Conservation (phyloP, 1,140 invertebrate species). For the Anadara kagoshimensis region DNA sequence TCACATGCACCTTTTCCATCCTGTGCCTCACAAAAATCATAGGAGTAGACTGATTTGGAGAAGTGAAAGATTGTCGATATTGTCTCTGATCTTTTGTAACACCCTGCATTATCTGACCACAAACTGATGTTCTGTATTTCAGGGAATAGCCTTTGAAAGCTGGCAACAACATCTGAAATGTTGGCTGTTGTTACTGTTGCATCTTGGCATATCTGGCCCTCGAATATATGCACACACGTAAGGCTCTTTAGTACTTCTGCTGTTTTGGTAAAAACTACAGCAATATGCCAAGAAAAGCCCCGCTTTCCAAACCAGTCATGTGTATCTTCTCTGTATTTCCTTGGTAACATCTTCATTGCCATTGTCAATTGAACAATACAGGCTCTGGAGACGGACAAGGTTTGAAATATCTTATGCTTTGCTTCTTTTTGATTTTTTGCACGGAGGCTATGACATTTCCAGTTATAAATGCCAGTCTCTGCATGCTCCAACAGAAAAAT, state of each 20-base stretch:
- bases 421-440: slow-evolving; percentile 5
- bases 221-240: slow-evolving; percentile 11
- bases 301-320: slow-evolving; percentile 22
- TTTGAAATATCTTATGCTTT: not conserved
- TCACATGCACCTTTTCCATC: slow-evolving; percentile 32
- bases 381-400: not conserved
- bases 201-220: slow-evolving; percentile 3
- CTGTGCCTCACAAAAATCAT: slow-evolving; percentile 26
- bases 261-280: not conserved
- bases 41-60: not conserved
- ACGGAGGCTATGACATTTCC: slow-evolving; percentile 4
- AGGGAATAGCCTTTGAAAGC: not conserved
- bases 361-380: slow-evolving; percentile 3
- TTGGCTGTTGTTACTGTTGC: not conserved
- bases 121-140: not conserved
- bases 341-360: slow-evolving; percentile 16
- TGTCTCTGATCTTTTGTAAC: slow-evolving; percentile 10
- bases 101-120: slow-evolving; percentile 24
- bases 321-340: slow-evolving; percentile 13
- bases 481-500: not conserved
- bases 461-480: not conserved
- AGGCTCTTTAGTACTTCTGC: not conserved
- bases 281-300: slow-evolving; percentile 20
- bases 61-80: not conserved
- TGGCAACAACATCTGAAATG: slow-evolving; percentile 5